These are phyloP conservation scores for Metopia argyrocephala DNA, from an alignment of 2,888 invertebrate species.

Conservation along the genomic window DNA sequence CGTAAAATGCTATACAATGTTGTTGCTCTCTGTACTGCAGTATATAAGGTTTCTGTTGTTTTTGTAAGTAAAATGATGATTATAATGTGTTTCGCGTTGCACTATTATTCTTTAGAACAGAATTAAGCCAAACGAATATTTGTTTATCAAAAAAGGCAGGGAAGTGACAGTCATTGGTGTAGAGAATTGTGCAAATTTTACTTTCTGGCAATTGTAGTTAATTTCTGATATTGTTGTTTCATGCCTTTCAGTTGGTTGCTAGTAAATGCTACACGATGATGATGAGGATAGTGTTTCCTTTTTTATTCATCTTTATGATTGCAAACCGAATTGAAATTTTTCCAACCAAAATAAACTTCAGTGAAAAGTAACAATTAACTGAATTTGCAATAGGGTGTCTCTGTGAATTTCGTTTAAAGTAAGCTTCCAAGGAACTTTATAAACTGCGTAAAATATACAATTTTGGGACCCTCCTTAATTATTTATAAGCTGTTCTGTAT, in stretches of 20 bases:
- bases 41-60: not conserved
- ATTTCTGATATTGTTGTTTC: too few species aligned
- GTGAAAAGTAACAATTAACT: slow-evolving; percentile 36
- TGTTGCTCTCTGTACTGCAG: not conserved
- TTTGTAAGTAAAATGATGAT: not conserved
- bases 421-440: too few species aligned
- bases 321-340: not conserved
- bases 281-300: too few species aligned
- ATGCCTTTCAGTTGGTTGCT: not conserved
- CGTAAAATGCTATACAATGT: not conserved
- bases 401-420: too few species aligned
- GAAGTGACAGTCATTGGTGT: too few species aligned
- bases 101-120: not conserved
- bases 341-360: slow-evolving; percentile 8
- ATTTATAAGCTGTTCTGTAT: slow-evolving; percentile 3
- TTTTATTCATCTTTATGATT: not conserved
- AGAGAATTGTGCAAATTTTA: too few species aligned
- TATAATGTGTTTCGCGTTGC: not conserved
- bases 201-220: too few species aligned
- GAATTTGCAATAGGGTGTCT: not conserved
- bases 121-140: not conserved
- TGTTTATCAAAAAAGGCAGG: too few species aligned
- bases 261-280: not conserved
- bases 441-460: too few species aligned
- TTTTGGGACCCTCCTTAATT: not conserved